phyloP scores from a whole-genome alignment of 2,113 vertebrate genomes.

The Condylura cristata region DNA sequence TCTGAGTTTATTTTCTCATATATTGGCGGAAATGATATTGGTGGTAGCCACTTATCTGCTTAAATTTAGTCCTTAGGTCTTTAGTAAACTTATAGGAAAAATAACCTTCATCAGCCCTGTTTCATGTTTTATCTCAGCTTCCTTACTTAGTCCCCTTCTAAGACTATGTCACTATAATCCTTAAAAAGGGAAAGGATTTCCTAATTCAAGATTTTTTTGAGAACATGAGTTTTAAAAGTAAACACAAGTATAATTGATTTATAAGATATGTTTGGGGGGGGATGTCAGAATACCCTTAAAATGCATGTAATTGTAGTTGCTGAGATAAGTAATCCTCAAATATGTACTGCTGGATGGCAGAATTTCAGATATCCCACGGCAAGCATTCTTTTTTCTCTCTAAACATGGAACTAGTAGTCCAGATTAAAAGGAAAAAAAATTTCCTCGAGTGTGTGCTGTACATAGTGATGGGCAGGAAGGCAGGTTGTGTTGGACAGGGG shows the following conservation, averaged over 20 bases:
- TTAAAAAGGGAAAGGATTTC: neutral
- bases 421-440: neutral
- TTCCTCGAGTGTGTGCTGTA: neutral
- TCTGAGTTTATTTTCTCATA: neutral
- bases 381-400: constrained; percentile 31
- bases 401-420: constrained; percentile 42
- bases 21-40: neutral
- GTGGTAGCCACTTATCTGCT: neutral
- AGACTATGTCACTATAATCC: neutral
- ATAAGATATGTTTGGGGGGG: constrained; percentile 29
- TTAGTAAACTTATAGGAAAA: neutral
- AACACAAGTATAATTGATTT: constrained; percentile 46
- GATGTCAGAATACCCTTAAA: constrained; percentile 18
- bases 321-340: neutral
- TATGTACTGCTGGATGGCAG: neutral
- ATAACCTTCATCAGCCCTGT: neutral
- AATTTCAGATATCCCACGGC: constrained; percentile 16
- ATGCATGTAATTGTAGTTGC: neutral
- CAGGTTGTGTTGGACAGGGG: neutral
- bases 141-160: neutral
- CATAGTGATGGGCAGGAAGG: neutral
- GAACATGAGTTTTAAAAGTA: constrained; percentile 38
- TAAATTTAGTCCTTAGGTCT: neutral
- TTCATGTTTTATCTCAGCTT: neutral
- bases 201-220: neutral